phyloP scores from a whole-genome alignment of 2,113 vertebrate genomes.

The Mustela lutreola region DNA sequence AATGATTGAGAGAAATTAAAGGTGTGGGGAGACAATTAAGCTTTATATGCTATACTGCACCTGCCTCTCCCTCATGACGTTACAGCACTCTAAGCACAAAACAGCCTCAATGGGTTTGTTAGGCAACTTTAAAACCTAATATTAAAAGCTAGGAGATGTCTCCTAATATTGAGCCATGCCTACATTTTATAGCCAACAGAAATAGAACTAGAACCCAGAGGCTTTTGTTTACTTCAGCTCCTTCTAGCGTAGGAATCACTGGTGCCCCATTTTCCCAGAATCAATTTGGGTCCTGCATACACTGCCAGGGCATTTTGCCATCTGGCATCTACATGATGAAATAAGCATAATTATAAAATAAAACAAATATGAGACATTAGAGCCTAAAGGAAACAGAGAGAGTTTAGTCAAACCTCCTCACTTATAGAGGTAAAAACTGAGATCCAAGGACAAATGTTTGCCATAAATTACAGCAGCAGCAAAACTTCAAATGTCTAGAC shows the following conservation, averaged over 20 bases:
- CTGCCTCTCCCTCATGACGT: not conserved
- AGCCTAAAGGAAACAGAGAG: constrained; percentile 8
- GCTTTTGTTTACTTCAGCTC: constrained; percentile 11
- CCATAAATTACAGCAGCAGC: not conserved
- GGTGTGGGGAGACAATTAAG: not conserved
- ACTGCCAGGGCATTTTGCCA: constrained; percentile 42
- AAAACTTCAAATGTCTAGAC: not conserved
- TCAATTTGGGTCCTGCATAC: constrained; percentile 17
- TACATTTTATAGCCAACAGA: not conserved
- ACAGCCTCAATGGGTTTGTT: not conserved
- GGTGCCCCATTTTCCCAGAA: constrained; percentile 40
- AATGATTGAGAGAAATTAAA: constrained; percentile 53
- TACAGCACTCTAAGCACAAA: not conserved
- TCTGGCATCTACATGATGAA: constrained; percentile 29
- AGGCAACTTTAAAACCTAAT: constrained; percentile 50
- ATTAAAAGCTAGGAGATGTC: not conserved
- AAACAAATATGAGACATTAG: constrained; percentile 50
- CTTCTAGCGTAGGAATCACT: not conserved
- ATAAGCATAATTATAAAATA: constrained; percentile 38
- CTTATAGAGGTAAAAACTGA: constrained; percentile 49
- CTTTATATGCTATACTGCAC: not conserved
- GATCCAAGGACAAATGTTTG: not conserved
- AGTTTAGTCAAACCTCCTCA: not conserved
- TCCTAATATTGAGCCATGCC: not conserved
- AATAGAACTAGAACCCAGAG: constrained; percentile 36